A percentile compares a stretch with the other conserved stretches of the same genome.
Conservation (phyloP, 2,888 invertebrate species). For the Chironomus riparius region DNA sequence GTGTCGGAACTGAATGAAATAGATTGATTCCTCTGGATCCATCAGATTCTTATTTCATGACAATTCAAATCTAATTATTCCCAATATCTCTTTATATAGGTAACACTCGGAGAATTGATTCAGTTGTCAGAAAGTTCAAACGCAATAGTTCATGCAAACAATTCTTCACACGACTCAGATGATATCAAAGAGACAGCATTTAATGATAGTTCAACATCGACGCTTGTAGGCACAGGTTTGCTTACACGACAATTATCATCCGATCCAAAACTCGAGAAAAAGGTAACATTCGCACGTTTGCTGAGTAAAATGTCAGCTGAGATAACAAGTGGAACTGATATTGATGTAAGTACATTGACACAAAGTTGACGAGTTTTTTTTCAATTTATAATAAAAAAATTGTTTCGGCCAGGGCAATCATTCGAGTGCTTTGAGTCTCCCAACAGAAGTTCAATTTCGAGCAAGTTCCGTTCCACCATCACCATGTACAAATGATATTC, state of each 20-base stretch:
- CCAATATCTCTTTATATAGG: slow-evolving; percentile 35
- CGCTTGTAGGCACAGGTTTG: slow-evolving; percentile 35
- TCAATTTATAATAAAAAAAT: no score
- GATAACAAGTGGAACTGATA: slow-evolving; percentile 66
- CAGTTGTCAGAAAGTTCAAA: slow-evolving; percentile 56
- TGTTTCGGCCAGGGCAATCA: slow-evolving; percentile 32
- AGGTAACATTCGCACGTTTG: slow-evolving; percentile 66
- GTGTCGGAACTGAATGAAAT: no score
- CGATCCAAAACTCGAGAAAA: slow-evolving; percentile 65
- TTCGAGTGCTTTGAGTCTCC: slow-evolving; percentile 37
- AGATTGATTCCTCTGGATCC: no score
- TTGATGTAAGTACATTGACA: slow-evolving; percentile 43
- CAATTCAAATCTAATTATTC: neutral
- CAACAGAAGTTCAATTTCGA: slow-evolving; percentile 36
- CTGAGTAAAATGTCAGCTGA: slow-evolving; percentile 67
- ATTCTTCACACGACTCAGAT: slow-evolving; percentile 46
- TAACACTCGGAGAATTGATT: slow-evolving; percentile 63
- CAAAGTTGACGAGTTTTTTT: slow-evolving; percentile 32
- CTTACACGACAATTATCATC: slow-evolving; percentile 48
- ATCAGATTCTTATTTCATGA: no score
- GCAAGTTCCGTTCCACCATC: slow-evolving; percentile 53
- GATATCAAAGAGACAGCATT: slow-evolving; percentile 55
- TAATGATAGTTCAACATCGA: slow-evolving; percentile 45
- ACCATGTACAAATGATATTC: slow-evolving; percentile 51
- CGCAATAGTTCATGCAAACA: slow-evolving; percentile 38